These are phyloP conservation scores for Columba livia DNA, from an alignment of 2,113 vertebrate genomes.

Conservation along the genomic window DNA sequence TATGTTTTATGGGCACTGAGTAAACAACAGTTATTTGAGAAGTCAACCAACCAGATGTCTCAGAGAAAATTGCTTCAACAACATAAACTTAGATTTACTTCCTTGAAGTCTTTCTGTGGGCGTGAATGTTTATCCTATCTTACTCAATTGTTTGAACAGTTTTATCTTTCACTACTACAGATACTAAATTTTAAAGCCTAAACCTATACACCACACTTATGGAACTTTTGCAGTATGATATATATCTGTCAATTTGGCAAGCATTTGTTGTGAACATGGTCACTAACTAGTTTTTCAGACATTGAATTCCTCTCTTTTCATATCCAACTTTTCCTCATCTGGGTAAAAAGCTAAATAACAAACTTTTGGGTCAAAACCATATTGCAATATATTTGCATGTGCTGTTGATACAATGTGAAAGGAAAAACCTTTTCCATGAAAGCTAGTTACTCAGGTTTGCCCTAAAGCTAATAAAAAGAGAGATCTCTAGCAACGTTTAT, in stretches of 20 bases:
- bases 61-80: background rate
- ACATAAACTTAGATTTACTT: background rate
- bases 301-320: background rate
- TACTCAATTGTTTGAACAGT: background rate
- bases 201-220: background rate
- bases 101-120: background rate
- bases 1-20: background rate
- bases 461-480: background rate
- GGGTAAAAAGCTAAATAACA: background rate
- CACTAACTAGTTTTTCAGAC: background rate
- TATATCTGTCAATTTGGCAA: background rate
- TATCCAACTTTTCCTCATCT: background rate
- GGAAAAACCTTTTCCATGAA: background rate
- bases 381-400: background rate
- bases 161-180: background rate
- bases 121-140: background rate
- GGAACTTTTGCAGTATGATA: background rate
- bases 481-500: background rate
- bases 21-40: background rate
- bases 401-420: background rate
- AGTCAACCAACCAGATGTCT: background rate
- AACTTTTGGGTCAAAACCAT: background rate
- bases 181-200: background rate
- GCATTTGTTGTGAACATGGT: background rate
- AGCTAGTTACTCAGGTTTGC: background rate